Evolutionary conservation across 1,140 invertebrate species (phyloP).

Genomic region (Scaptomyza hsui): DNA sequence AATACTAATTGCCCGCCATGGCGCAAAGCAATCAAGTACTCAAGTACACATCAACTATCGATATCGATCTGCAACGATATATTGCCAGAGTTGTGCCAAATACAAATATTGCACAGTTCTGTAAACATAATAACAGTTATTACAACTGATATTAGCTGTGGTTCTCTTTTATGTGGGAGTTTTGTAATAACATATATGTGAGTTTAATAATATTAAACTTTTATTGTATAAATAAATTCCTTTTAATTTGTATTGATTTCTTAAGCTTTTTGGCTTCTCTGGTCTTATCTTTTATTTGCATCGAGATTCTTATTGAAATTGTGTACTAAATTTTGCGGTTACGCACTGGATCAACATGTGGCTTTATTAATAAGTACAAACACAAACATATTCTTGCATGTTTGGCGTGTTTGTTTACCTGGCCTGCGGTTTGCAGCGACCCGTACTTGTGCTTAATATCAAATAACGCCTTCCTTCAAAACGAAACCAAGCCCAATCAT

Average conservation of each 20-base stretch:
- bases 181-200: no score
- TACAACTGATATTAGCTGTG: slow-evolving; percentile 4
- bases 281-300: neutral
- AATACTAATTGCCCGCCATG: slow-evolving; percentile 46
- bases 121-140: neutral
- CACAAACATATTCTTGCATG: slow-evolving; percentile 5
- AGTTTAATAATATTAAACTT: no score
- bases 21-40: slow-evolving; percentile 32
- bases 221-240: slow-evolving; percentile 14
- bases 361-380: slow-evolving; percentile 40
- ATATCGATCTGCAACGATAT: slow-evolving; percentile 1
- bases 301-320: slow-evolving; percentile 43
- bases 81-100: neutral
- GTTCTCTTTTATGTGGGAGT: neutral
- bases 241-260: slow-evolving; percentile 9
- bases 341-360: slow-evolving; percentile 40
- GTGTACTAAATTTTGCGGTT: slow-evolving; percentile 54
- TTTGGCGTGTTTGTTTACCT: slow-evolving; percentile 39
- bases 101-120: neutral
- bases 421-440: slow-evolving; percentile 39
- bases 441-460: slow-evolving; percentile 73
- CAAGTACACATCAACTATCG: slow-evolving; percentile 20
- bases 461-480: slow-evolving; percentile 40
- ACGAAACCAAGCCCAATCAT: neutral
- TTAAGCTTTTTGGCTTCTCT: slow-evolving; percentile 38